Conservation (phyloP, 2,797 vertebrate species). For the Spinus pinus region DNA sequence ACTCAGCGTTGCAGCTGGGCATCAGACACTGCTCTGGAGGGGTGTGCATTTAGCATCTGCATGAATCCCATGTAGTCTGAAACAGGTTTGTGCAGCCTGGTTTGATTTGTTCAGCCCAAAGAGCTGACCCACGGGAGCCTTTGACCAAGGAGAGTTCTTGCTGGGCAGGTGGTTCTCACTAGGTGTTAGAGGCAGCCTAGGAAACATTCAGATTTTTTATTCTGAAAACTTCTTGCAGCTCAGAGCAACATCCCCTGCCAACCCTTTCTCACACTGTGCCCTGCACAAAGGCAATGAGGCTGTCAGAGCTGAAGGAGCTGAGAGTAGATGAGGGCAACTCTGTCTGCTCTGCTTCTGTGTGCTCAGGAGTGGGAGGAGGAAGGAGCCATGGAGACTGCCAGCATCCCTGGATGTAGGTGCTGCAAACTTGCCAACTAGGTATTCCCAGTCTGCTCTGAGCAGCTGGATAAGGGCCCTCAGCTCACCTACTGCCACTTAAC, state of each 20-base stretch:
- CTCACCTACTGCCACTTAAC: neutral
- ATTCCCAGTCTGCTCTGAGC: neutral
- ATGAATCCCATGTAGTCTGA: neutral
- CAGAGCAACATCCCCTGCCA: neutral
- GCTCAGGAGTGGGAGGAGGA: neutral
- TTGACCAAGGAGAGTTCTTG: neutral
- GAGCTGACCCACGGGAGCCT: accelerated
- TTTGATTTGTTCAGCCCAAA: neutral
- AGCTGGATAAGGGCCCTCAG: neutral
- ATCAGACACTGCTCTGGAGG: neutral
- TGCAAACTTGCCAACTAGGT: neutral
- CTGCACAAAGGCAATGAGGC: accelerated
- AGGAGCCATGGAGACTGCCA: neutral
- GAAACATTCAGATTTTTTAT: neutral
- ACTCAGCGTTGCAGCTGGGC: neutral
- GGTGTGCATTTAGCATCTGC: neutral
- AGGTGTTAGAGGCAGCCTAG: neutral
- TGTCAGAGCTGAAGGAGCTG: neutral
- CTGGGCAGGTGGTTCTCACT: neutral
- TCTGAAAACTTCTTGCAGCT: neutral
- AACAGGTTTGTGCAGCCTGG: neutral
- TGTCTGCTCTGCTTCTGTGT: neutral
- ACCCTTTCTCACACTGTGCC: neutral
- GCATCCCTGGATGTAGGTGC: neutral
- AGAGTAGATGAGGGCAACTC: neutral